Base-by-base conservation (phyloP, 2,113 vertebrate species). In the Numida meleagris region DNA sequence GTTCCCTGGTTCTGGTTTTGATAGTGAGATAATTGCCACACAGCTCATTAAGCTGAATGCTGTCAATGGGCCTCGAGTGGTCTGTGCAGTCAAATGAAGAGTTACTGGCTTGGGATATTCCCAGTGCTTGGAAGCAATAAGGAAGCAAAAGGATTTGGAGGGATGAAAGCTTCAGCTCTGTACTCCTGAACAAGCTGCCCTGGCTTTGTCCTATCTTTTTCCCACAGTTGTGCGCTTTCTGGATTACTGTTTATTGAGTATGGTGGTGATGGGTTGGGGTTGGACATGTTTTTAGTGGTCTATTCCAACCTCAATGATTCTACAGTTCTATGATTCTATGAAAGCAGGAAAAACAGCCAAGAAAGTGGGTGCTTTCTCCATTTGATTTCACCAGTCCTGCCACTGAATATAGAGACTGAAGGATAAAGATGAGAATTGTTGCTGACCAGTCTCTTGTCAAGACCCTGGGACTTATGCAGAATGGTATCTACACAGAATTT, bases 1-100 rank as follows among this genome's bases (percentile, higher is more conserved):
- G 76, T 86, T 94, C 86, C 83, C 82, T 92, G 89, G 81, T 81
- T 93, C 33, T 51, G 14, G 65, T 72, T 96, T 65, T 88, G 75
- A 89, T 55, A 87, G 83, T 77, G 51, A 80, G 66, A 73, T 96
- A 94, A 90, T 77, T 89, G 90, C 59, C 48, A 24, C 92, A 91
- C 85, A 96, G 82, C 84, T 96, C 96, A 97, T 97, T 96, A 94
- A 94, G 63, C 84, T 91, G 88, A 91, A 97, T 74, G 78, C 67
- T 94, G 94, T 86, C 83, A 68, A 58, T 90, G 88, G 82, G 61
- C 80, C 85, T 94, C 34, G 55, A 78, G 92, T 77, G 85, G 86
- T 90, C 80, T 20, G 1, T 89, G 77, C 48, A 85, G 91, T 88
- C 83, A 94, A 96, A 94, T 76, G 93, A 96, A 80, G 65, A 40